phyloP scores from a whole-genome alignment of 2,797 vertebrate genomes.

The Trachurus trachurus region DNA sequence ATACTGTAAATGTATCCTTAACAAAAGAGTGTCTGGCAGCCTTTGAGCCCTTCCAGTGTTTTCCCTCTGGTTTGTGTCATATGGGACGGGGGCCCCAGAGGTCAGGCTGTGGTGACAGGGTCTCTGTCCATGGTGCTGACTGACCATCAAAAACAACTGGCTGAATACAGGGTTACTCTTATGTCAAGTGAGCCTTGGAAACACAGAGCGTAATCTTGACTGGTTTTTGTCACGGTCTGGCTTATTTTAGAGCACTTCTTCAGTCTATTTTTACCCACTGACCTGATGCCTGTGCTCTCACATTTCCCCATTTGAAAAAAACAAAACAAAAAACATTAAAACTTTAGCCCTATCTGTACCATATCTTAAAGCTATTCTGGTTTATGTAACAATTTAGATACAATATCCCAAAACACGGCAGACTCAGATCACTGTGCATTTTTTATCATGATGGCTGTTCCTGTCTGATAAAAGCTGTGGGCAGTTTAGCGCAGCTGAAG shows the following conservation, averaged over 20 bases:
- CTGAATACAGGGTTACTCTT: slow-evolving; percentile 19
- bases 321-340: background rate
- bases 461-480: slow-evolving; percentile 49
- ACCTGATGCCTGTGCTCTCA: slow-evolving; percentile 10
- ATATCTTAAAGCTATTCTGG: background rate
- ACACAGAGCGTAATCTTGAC: slow-evolving; percentile 1
- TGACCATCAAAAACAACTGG: slow-evolving; percentile 54
- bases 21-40: slow-evolving; percentile 59
- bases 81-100: slow-evolving; percentile 51
- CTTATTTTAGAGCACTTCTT: slow-evolving; percentile 36
- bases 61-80: slow-evolving; percentile 65
- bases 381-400: slow-evolving; percentile 5
- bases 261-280: slow-evolving; percentile 11
- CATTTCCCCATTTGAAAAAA: background rate
- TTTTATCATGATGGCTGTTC: slow-evolving; percentile 22
- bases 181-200: slow-evolving; percentile 21
- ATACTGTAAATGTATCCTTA: background rate
- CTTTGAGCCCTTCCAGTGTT: slow-evolving; percentile 69
- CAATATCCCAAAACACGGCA: background rate
- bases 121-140: slow-evolving; percentile 85
- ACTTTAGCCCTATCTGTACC: background rate
- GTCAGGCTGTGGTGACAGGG: slow-evolving; percentile 61
- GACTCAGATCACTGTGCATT: background rate
- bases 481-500: slow-evolving; percentile 34
- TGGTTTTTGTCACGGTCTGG: slow-evolving; percentile 24